These are phyloP conservation scores for Nicator chloris DNA, from an alignment of 2,113 vertebrate species.

Conservation along the genomic window DNA sequence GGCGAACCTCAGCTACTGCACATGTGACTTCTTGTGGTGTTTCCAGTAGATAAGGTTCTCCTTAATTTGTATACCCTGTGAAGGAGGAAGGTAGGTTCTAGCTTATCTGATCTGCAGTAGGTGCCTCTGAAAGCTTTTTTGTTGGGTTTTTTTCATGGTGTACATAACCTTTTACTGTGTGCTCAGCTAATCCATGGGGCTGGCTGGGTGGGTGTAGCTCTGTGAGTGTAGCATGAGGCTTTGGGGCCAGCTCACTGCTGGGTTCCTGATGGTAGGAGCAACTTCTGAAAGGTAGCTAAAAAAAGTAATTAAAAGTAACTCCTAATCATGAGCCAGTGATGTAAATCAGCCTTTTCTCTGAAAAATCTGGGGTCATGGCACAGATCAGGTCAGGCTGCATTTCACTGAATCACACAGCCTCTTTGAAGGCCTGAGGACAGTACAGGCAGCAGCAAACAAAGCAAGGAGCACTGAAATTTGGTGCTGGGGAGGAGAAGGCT, in stretches of 20 bases:
- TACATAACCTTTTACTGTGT: not conserved
- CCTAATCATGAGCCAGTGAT: not conserved
- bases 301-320: not conserved
- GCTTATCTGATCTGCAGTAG: not conserved
- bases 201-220: not conserved
- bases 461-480: not conserved
- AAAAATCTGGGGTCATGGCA: not conserved
- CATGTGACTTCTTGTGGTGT: not conserved
- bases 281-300: not conserved
- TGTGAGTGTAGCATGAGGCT: accelerated
- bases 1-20: not conserved
- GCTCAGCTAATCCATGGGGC: not conserved
- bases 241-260: not conserved
- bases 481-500: not conserved
- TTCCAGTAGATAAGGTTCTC: not conserved
- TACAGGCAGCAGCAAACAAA: not conserved
- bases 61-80: not conserved
- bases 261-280: not conserved
- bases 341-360: not conserved
- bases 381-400: not conserved
- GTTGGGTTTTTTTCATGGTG: not conserved
- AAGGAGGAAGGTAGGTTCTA: not conserved
- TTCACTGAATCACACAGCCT: not conserved
- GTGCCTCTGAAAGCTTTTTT: not conserved
- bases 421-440: not conserved